phyloP scores from a whole-genome alignment of 2,797 vertebrate species.

The Taeniopygia guttata region DNA sequence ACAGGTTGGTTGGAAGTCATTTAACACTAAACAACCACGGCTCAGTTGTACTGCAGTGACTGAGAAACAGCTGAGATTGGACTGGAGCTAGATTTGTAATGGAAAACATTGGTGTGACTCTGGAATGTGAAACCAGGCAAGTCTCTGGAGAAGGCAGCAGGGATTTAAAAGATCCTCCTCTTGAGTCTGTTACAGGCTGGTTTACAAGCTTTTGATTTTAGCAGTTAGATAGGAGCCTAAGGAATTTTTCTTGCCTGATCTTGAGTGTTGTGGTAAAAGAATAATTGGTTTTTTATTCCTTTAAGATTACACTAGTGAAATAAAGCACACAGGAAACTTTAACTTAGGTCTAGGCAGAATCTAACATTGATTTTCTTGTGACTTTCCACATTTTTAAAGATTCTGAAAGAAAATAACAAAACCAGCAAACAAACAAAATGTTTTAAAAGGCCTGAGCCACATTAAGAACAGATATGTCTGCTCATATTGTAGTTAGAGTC shows the following conservation, averaged over 20 bases:
- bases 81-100: neutral
- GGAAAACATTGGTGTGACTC: neutral
- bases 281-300: neutral
- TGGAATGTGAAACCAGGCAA: neutral
- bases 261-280: neutral
- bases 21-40: neutral
- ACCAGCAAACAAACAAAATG: neutral
- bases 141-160: neutral
- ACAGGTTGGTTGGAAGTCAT: neutral
- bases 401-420: neutral
- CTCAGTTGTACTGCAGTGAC: neutral
- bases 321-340: neutral
- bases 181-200: neutral
- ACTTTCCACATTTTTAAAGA: neutral
- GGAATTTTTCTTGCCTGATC: neutral
- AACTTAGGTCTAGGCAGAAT: neutral
- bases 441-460: neutral
- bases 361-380: neutral
- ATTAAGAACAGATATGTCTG: neutral
- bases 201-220: neutral
- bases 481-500: neutral
- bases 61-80: neutral
- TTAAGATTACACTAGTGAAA: neutral
- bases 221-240: neutral
- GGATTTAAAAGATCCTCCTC: neutral